Evolutionary conservation across 2,797 vertebrate genomes (phyloP).

Genomic region (Antennarius maculatus): DNA sequence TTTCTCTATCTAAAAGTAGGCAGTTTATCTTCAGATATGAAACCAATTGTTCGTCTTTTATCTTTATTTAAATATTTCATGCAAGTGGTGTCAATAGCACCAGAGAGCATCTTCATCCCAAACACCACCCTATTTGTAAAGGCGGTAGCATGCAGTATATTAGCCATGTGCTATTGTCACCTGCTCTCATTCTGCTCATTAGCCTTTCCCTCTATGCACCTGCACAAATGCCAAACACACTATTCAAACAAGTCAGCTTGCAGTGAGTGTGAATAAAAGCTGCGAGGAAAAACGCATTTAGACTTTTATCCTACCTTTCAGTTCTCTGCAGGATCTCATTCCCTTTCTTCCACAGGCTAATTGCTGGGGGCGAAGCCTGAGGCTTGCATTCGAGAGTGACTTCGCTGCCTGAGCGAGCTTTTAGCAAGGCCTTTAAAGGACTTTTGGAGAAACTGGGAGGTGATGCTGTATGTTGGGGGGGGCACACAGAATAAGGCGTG

Average conservation of each 20-base stretch:
- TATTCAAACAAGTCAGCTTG: constrained; percentile 51
- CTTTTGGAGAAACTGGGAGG: constrained; percentile 92
- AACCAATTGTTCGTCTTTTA: constrained; percentile 42
- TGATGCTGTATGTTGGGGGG: constrained; percentile 80
- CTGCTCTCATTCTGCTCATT: constrained; percentile 54
- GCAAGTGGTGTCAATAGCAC: constrained; percentile 26
- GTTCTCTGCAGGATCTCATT: constrained; percentile 86
- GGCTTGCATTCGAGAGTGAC: constrained; percentile 94
- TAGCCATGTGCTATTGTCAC: constrained; percentile 44
- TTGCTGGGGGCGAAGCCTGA: constrained; percentile 90
- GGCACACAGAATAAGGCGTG: constrained; percentile 30
- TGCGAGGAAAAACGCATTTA: constrained; percentile 40
- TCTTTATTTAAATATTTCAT: constrained; percentile 41
- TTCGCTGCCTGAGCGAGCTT: constrained; percentile 89
- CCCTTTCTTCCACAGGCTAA: constrained; percentile 91
- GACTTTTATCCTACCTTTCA: constrained; percentile 86
- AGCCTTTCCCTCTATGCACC: constrained; percentile 58
- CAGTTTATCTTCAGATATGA: constrained; percentile 5
- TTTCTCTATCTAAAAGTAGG: constrained; percentile 5
- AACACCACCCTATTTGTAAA: constrained; percentile 41
- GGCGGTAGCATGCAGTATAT: constrained; percentile 16
- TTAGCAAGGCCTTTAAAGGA: constrained; percentile 87
- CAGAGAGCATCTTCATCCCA: constrained; percentile 31
- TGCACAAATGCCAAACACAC: constrained; percentile 62
- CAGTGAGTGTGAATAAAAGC: constrained; percentile 56